Percentiles rank a stretch among this genome's conserved stretches.
Evolutionary conservation across 2,888 invertebrate species (phyloP).

Genomic region (Ormyrus pomaceus): DNA sequence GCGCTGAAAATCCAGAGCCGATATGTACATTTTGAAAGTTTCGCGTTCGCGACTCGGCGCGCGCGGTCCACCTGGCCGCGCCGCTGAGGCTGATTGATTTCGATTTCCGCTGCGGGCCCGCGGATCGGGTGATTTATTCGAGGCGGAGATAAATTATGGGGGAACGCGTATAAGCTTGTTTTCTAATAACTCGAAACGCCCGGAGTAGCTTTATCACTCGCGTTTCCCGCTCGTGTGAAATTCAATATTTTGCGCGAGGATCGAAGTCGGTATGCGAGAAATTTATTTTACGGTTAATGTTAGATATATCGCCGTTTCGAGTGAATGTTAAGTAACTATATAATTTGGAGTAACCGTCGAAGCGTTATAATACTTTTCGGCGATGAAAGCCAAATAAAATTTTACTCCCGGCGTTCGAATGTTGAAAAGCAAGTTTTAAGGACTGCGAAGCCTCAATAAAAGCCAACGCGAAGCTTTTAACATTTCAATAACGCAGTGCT

Average conservation of each 20-base stretch:
- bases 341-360: constrained; percentile 4
- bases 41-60: not conserved
- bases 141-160: too few species aligned
- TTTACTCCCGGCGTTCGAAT: constrained; percentile 25
- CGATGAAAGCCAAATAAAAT: constrained; percentile 10
- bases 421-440: constrained; percentile 38
- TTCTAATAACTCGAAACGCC: too few species aligned
- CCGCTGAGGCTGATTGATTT: too few species aligned
- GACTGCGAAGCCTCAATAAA: constrained; percentile 8
- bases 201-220: too few species aligned
- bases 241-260: too few species aligned
- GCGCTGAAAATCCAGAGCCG: not conserved
- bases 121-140: too few species aligned
- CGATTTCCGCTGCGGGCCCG: too few species aligned
- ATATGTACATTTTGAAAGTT: not conserved
- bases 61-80: too few species aligned
- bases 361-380: constrained; percentile 1
- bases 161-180: too few species aligned
- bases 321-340: constrained; percentile 2
- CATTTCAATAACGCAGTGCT: constrained; percentile 19
- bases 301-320: not conserved
- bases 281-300: too few species aligned
- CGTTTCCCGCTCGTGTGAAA: too few species aligned
- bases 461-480: constrained; percentile 16
- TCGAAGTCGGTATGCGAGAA: too few species aligned